Evolutionary conservation across 1,140 invertebrate species (phyloP), one percentile per base, ranked within the genome.

Genomic region (Conus betulinus): DNA sequence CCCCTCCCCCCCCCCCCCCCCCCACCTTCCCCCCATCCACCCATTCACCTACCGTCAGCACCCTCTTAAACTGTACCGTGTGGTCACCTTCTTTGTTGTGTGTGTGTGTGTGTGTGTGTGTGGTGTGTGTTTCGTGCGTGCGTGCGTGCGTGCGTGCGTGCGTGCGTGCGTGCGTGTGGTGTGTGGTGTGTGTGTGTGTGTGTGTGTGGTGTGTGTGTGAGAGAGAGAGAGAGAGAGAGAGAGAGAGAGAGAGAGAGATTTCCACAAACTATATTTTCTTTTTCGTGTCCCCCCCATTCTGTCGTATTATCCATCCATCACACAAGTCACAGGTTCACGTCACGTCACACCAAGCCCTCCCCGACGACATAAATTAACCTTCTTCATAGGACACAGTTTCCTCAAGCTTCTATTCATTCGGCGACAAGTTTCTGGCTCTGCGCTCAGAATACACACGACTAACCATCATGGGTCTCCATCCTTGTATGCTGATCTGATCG

Each of bases 61-160:
- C 57, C 8, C 4, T 60, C 57, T 60, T 15, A n/a, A n/a, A n/a
- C n/a, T n/a, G n/a, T n/a, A n/a, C n/a, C n/a, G n/a, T n/a, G n/a
- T n/a, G n/a, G n/a, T 60, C 57, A 60, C 57, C 8, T 60, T n/a
- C n/a, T n/a, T n/a, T n/a, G n/a, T n/a, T n/a, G n/a, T n/a, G n/a
- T 83, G 55, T 83, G 82, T 52, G 53, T 84, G 53, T 57, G 83
- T 57, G 52, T 57, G 83, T 57, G 83, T 27, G 11, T 84, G 83
- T 27, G 55, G 53, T 84, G 52, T 84, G 83, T 84, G 78, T 81
- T n/a, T n/a, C n/a, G 27, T 81, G 78, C 23, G 78, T 51, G 78
- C 23, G 78, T 81, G 78, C 23, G 78, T 81, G 78, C 51, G 78
- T 81, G 27, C 51, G 78, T 81, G 78, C 23, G 27, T 81, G 78